Evolutionary conservation across 2,888 invertebrate genomes (phyloP).

Genomic region (Drosophila nr. perissopoda): DNA sequence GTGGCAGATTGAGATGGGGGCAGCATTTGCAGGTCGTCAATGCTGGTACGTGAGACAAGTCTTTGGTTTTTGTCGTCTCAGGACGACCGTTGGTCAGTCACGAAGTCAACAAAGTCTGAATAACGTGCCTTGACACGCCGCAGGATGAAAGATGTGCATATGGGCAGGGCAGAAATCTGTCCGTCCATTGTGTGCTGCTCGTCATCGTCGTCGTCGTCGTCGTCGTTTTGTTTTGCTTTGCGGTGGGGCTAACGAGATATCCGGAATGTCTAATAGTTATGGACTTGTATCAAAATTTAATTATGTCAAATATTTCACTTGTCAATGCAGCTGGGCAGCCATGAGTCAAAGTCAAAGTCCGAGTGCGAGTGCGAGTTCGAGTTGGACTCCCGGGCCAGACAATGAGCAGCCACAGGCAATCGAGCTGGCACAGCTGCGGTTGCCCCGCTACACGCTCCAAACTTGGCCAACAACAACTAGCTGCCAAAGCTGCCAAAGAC

Average conservation of each 20-base stretch:
- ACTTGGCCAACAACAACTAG: slow-evolving; percentile 13
- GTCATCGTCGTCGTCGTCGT: not conserved
- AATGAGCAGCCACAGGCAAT: slow-evolving; percentile 22
- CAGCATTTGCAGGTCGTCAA: slow-evolving; percentile 30
- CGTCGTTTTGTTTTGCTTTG: slow-evolving; percentile 26
- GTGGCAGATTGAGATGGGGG: not conserved
- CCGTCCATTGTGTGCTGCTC: slow-evolving; percentile 8
- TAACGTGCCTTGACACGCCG: slow-evolving; percentile 44
- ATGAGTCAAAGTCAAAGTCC: slow-evolving; percentile 23
- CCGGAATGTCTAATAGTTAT: slow-evolving; percentile 70
- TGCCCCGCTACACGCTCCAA: slow-evolving; percentile 15
- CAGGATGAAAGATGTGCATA: slow-evolving; percentile 17
- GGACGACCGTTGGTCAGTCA: slow-evolving; percentile 44
- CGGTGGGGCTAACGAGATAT: slow-evolving; percentile 35
- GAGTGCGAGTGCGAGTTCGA: not conserved
- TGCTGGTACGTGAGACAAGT: slow-evolving; percentile 61
- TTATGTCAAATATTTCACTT: slow-evolving; percentile 82
- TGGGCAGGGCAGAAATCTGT: not conserved
- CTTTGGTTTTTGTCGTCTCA: slow-evolving; percentile 30
- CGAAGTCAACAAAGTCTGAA: slow-evolving; percentile 58
- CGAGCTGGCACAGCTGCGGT: slow-evolving; percentile 45
- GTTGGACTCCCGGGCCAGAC: slow-evolving; percentile 4
- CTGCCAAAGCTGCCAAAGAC: slow-evolving; percentile 5
- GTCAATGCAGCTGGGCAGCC: slow-evolving; percentile 67
- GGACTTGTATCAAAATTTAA: slow-evolving; percentile 82